A percentile compares a stretch with the other conserved stretches of the same genome.
These are phyloP conservation scores for Hydrolagus colliei DNA, from an alignment of 2,797 vertebrate genomes.

Conservation along the genomic window DNA sequence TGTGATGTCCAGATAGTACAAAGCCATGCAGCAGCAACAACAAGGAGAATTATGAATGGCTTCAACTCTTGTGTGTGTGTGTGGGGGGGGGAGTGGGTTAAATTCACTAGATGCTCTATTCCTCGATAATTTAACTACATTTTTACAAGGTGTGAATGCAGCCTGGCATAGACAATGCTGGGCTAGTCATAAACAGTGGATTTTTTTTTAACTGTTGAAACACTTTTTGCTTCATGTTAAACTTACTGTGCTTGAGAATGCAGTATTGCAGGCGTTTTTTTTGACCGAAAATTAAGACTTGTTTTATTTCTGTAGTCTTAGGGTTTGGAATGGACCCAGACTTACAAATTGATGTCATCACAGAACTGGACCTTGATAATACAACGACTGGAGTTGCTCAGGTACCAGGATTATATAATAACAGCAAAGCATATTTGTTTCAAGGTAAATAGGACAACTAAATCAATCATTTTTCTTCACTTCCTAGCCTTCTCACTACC, in stretches of 20 bases:
- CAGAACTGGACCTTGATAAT: slow-evolving; percentile 80
- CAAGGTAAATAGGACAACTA: slow-evolving; percentile 66
- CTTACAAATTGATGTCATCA: slow-evolving; percentile 82
- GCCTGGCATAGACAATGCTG: too few species aligned
- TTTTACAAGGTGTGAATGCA: too few species aligned
- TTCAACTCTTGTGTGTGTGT: too few species aligned
- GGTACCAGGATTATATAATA: slow-evolving; percentile 81
- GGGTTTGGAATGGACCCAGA: slow-evolving; percentile 78
- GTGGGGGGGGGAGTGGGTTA: too few species aligned
- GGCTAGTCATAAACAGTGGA: too few species aligned
- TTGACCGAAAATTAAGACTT: neutral
- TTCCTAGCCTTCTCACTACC: slow-evolving; percentile 7
- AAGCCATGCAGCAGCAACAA: too few species aligned
- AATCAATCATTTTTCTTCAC: slow-evolving; percentile 26
- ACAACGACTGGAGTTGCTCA: slow-evolving; percentile 80
- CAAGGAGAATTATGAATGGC: too few species aligned
- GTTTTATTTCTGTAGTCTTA: slow-evolving; percentile 54
- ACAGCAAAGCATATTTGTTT: slow-evolving; percentile 87
- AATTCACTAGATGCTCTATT: too few species aligned
- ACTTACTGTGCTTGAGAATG: neutral
- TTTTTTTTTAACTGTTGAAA: too few species aligned
- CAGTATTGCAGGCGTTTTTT: neutral
- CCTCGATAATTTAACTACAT: too few species aligned
- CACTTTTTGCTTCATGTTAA: too few species aligned
- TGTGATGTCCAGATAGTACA: too few species aligned